Evolutionary conservation across 2,888 invertebrate genomes (phyloP).

Genomic region (Monochamus alternatus): DNA sequence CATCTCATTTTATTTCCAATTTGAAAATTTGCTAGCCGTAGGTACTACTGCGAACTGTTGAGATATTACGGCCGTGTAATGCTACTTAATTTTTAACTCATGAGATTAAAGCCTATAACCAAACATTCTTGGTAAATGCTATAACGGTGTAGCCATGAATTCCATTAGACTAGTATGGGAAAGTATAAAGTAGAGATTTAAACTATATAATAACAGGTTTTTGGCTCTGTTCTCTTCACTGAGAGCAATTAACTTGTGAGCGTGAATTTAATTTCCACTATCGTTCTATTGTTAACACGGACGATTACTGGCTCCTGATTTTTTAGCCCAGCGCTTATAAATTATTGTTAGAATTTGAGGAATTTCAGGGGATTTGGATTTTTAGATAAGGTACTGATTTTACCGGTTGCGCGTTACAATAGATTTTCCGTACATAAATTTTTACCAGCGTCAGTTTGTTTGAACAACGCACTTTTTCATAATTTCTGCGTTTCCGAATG

Average conservation of each 20-base stretch:
- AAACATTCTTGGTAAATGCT: constrained; percentile 1
- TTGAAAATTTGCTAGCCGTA: constrained; percentile 3
- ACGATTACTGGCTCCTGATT: background rate
- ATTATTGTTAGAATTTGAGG: background rate
- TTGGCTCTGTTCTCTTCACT: background rate
- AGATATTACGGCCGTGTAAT: background rate
- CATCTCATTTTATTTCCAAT: background rate
- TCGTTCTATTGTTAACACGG: background rate
- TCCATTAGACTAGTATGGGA: constrained; percentile 3
- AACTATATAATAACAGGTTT: constrained; percentile 13
- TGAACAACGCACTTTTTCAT: no score
- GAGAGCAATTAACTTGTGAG: background rate
- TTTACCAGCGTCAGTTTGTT: no score
- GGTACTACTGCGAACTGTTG: background rate
- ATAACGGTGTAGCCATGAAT: constrained; percentile 6
- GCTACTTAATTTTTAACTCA: background rate
- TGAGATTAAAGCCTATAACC: constrained; percentile 4
- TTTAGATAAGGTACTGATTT: background rate
- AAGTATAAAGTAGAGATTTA: constrained; percentile 4
- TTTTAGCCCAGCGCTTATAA: background rate
- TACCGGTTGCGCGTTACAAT: background rate
- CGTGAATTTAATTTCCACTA: background rate
- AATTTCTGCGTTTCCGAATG: no score
- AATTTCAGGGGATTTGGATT: background rate
- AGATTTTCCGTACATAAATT: background rate